Conservation (phyloP, 1,140 invertebrate species). For the Drosophila tristis region DNA sequence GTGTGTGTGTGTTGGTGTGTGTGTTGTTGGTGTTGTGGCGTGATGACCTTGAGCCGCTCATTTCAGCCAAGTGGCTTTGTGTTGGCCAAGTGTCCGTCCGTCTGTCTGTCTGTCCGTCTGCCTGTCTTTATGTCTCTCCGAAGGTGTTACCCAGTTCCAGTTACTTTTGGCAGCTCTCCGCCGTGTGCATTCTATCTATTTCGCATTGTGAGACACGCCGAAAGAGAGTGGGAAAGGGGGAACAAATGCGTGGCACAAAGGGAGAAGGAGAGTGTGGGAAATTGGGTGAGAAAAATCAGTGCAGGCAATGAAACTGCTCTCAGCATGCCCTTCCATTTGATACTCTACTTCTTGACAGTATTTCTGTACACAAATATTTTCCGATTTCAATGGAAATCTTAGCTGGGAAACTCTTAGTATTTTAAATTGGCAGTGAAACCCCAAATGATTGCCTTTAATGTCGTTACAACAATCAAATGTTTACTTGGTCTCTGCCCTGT, state of each 20-base stretch:
- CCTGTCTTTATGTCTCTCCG: slow-evolving; percentile 2
- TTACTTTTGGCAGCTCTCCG: slow-evolving; percentile 73
- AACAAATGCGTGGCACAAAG: not conserved
- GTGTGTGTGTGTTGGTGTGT: slow-evolving; percentile 31
- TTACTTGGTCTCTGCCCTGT: not conserved
- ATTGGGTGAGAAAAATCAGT: no score
- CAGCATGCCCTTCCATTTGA: no score
- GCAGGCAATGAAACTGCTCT: no score
- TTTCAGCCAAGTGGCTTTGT: slow-evolving; percentile 74
- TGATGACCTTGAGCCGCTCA: slow-evolving; percentile 82
- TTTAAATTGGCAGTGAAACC: no score
- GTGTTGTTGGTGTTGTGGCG: slow-evolving; percentile 71
- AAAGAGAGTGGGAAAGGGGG: not conserved
- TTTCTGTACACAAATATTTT: no score
- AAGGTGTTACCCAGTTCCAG: slow-evolving; percentile 64
- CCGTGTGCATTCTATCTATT: slow-evolving; percentile 25
- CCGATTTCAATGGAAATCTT: no score
- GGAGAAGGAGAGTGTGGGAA: no score
- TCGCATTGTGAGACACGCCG: slow-evolving; percentile 1
- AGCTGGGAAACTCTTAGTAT: no score
- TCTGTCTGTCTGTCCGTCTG: slow-evolving; percentile 8
- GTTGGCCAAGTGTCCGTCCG: slow-evolving; percentile 49
- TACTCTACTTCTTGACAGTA: no score
- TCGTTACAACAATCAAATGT: no score
- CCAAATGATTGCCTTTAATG: no score